Evolutionary conservation across 1,140 invertebrate genomes (phyloP).

Genomic region (Aphaenogaster floridana): DNA sequence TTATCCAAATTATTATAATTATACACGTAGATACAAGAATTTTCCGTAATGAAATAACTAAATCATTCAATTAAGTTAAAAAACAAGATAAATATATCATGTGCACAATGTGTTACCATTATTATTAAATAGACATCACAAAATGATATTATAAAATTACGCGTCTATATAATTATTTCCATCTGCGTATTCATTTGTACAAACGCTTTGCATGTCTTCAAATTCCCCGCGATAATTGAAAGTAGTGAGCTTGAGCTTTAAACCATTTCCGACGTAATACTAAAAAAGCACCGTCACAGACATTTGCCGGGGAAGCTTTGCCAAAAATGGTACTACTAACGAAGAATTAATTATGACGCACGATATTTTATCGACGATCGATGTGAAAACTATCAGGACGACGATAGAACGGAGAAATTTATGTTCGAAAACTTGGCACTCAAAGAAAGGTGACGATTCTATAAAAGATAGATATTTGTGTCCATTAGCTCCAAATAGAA

Average conservation of each 20-base stretch:
- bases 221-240: not conserved
- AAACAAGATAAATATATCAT: not conserved
- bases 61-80: not conserved
- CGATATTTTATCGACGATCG: slow-evolving; percentile 44
- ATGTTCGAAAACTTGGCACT: slow-evolving; percentile 43
- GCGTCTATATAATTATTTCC: slow-evolving; percentile 3
- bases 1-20: slow-evolving; percentile 3
- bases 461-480: not conserved
- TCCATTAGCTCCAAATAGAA: not conserved
- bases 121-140: not conserved
- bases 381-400: slow-evolving; percentile 1
- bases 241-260: not conserved
- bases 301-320: slow-evolving; percentile 10
- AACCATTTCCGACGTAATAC: slow-evolving; percentile 8
- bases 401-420: slow-evolving; percentile 25
- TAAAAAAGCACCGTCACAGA: not conserved
- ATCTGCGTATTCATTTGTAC: slow-evolving; percentile 1
- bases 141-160: not conserved
- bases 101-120: not conserved
- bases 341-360: slow-evolving; percentile 31
- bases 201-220: not conserved
- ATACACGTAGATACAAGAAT: not conserved
- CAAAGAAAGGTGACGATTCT: not conserved
- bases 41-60: not conserved
- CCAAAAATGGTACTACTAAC: slow-evolving; percentile 43